Evolutionary conservation across 2,797 vertebrate genomes (phyloP).

Genomic region (Siniperca undulata): DNA sequence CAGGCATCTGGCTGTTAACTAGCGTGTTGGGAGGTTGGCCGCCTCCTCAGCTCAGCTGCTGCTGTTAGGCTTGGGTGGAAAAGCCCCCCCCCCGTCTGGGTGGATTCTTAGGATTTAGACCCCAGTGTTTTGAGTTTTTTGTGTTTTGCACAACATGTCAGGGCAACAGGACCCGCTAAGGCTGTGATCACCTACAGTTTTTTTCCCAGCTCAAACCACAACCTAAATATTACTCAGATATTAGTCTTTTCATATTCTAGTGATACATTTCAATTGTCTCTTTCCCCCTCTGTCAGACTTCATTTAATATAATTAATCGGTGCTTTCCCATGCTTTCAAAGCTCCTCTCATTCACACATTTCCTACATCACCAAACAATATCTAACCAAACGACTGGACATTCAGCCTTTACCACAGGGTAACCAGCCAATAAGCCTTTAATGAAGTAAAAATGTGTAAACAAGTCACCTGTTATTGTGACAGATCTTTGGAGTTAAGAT

Average conservation of each 20-base stretch:
- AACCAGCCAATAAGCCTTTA: constrained; percentile 18
- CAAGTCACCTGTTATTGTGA: constrained; percentile 20
- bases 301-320: too few relatives aligned
- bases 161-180: neutral
- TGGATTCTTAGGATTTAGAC: constrained; percentile 22
- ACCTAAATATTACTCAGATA: neutral
- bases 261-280: neutral
- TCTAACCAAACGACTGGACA: constrained; percentile 13
- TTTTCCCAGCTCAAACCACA: neutral
- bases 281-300: neutral
- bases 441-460: constrained; percentile 13
- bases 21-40: constrained; percentile 64
- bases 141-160: constrained; percentile 8
- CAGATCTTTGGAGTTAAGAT: constrained; percentile 10
- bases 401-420: neutral
- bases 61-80: constrained; percentile 35
- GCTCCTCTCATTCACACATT: constrained; percentile 7
- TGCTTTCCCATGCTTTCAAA: neutral
- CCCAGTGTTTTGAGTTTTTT: neutral
- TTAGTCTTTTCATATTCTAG: neutral
- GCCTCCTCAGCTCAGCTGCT: constrained; percentile 64
- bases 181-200: neutral
- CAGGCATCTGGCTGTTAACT: constrained; percentile 79
- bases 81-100: constrained; percentile 40
- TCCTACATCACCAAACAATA: neutral